Evolutionary conservation across 2,797 vertebrate genomes (phyloP).

Genomic region (Sciurus vulgaris): DNA sequence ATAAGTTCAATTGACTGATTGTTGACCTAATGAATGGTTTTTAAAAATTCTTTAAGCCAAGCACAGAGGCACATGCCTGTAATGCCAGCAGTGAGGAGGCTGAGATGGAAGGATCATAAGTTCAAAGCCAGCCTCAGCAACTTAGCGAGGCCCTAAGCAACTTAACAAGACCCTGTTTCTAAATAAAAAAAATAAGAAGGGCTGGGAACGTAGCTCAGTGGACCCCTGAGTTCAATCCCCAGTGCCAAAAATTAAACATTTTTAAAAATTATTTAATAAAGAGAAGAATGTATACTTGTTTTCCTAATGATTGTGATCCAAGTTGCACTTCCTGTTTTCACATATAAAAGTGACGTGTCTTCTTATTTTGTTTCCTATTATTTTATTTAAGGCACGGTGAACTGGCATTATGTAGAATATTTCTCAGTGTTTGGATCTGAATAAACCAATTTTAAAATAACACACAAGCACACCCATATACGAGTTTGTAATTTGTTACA

Average conservation of each 20-base stretch:
- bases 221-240: too few relatives aligned
- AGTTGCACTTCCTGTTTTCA: background rate
- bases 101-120: too few relatives aligned
- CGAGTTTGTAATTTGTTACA: background rate
- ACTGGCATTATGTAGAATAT: background rate
- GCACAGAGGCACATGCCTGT: too few relatives aligned
- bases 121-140: too few relatives aligned
- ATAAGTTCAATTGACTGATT: background rate
- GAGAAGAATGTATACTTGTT: background rate
- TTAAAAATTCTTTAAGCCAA: background rate
- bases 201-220: too few relatives aligned
- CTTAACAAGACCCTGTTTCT: too few relatives aligned
- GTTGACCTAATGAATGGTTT: background rate
- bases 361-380: background rate
- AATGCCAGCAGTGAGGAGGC: too few relatives aligned
- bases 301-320: background rate
- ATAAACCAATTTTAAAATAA: slow-evolving; percentile 56
- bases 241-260: too few relatives aligned
- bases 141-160: too few relatives aligned
- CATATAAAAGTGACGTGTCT: background rate
- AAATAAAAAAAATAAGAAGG: too few relatives aligned
- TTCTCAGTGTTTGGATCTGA: background rate
- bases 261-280: slow-evolving; percentile 33
- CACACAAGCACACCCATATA: background rate
- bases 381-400: slow-evolving; percentile 16